Percentiles rank a stretch among this genome's conserved stretches.
These are phyloP conservation scores for Microtus agrestis DNA, from an alignment of 2,797 vertebrate species.

Conservation along the genomic window DNA sequence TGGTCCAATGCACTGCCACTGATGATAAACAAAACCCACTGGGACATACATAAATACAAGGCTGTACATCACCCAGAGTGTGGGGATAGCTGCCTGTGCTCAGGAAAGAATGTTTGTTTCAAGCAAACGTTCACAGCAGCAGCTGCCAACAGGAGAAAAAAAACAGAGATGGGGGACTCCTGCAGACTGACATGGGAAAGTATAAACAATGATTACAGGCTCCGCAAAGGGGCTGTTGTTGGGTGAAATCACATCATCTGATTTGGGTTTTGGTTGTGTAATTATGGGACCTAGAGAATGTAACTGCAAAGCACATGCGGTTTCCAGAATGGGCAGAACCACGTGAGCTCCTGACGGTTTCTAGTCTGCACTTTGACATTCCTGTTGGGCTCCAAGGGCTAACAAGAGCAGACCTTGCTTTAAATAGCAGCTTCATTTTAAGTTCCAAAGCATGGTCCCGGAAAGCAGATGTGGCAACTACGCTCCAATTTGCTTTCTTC, in stretches of 20 bases:
- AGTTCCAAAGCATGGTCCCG: constrained; percentile 1
- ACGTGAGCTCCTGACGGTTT: not conserved
- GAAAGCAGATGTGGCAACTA: constrained; percentile 42
- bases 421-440: constrained; percentile 36
- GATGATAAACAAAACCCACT: not conserved
- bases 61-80: not conserved
- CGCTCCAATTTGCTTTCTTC: constrained; percentile 51
- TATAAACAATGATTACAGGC: constrained; percentile 70
- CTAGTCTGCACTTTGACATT: constrained; percentile 28
- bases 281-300: constrained; percentile 40
- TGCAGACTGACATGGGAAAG: constrained; percentile 74
- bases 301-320: constrained; percentile 42
- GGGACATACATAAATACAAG: constrained; percentile 32
- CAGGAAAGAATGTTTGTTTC: constrained; percentile 67
- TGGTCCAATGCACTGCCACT: not conserved
- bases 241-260: constrained; percentile 63
- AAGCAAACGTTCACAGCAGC: constrained; percentile 15
- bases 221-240: not conserved
- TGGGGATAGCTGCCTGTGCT: constrained; percentile 44
- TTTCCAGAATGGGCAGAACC: constrained; percentile 10
- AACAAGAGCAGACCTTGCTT: constrained; percentile 9
- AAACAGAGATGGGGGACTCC: constrained; percentile 53
- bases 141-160: constrained; percentile 66
- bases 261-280: constrained; percentile 67
- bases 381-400: not conserved